Base-by-base conservation (phyloP, 2,113 vertebrate genomes). In the Centropus bengalensis region DNA sequence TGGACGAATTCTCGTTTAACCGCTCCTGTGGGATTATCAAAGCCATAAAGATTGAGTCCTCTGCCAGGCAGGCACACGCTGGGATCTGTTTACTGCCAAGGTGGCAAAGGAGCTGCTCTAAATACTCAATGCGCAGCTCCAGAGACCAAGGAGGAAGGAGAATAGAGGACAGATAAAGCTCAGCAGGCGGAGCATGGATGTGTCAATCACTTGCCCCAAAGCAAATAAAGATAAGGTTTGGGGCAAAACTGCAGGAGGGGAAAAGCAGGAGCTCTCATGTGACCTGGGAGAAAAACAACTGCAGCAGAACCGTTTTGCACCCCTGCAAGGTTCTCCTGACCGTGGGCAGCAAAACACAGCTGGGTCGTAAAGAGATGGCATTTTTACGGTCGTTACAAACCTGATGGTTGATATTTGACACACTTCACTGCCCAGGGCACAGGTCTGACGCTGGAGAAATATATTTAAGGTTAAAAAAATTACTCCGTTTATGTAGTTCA, bases 1-100 rank as follows among this genome's bases (percentile, higher is more conserved):
- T 73, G 84, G 97, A 96, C 75, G 83, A 92, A 93, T 94, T 97
- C 96, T 94, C 89, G 86, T 96, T 97, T 95, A 97, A 97, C 96
- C 89, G 93, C 94, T 96, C 91, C 83, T 91, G 73, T 93, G 94
- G 49, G 52, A 94, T 96, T 97, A 96, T 95, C 26, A 81, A 94
- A 87, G 82, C 91, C 68, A 33, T 70, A 63, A 95, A 93, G 44
- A 75, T 8, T 0, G 52, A 74, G 79, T 21, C 68, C 76, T 59
- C 54, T 77, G 60, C 82, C 89, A 94, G 78, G n/a, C n/a, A 55
- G 52, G 52, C 85, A 88, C 64, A 93, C 8, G 21, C 63, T 88
- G 51, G 58, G 45, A 77, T 74, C 9, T 36, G 54, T 82, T 94
- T 47, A 68, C 62, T 73, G 66, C 42, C n/a, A 22, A 0, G 6